Evolutionary conservation across 2,797 vertebrate genomes (phyloP).

Genomic region (Petrocephalus sullivani): DNA sequence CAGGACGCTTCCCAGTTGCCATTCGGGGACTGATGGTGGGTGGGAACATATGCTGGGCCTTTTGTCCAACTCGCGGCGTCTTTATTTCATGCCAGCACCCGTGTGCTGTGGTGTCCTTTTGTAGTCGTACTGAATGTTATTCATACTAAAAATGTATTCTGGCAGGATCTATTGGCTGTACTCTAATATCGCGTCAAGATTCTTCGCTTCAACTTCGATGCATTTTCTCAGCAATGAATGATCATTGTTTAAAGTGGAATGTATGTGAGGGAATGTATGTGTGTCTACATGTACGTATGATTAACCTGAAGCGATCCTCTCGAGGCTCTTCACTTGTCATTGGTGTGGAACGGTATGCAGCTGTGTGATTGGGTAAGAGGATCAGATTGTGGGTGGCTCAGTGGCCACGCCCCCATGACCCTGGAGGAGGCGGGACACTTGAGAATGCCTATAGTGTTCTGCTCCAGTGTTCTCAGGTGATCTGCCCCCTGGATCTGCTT

Average conservation of each 20-base stretch:
- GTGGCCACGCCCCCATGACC: constrained; percentile 26
- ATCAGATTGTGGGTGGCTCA: constrained; percentile 1
- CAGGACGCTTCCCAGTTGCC: not conserved
- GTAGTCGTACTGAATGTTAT: not conserved
- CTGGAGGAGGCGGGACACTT: constrained; percentile 50
- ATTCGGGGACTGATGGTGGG: not conserved
- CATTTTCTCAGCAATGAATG: not conserved
- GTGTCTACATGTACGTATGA: not conserved
- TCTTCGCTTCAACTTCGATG: not conserved
- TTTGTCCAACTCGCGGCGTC: not conserved
- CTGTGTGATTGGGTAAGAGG: constrained; percentile 1
- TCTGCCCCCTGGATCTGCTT: constrained; percentile 59
- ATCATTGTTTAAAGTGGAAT: not conserved
- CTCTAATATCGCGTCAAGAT: not conserved
- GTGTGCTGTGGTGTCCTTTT: not conserved
- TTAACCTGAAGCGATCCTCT: not conserved
- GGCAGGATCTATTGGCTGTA: not conserved
- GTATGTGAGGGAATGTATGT: not conserved
- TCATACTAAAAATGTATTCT: not conserved
- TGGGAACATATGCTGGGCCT: not conserved
- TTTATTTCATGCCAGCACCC: not conserved
- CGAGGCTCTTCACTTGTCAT: not conserved
- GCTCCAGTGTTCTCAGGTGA: constrained; percentile 57
- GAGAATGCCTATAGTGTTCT: constrained; percentile 54
- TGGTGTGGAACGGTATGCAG: not conserved